phyloP scores from a whole-genome alignment of 64 coral and sea anemone species.

The Cladopsammia gracilis region DNA sequence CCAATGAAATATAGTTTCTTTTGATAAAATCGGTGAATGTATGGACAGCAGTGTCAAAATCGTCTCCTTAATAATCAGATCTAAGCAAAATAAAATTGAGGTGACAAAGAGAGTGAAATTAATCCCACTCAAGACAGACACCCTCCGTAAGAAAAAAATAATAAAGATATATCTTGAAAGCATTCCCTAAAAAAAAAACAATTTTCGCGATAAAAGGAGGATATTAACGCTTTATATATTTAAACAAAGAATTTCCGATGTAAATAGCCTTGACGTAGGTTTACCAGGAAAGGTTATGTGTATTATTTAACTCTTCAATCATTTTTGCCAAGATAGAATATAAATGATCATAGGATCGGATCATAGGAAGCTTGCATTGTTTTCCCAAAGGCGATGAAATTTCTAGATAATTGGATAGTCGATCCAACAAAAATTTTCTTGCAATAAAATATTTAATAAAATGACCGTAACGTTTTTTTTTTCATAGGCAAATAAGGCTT shows the following conservation, averaged over 20 bases:
- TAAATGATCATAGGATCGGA: too few species aligned
- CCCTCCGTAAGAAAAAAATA: neutral
- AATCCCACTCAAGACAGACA: constrained; percentile 4
- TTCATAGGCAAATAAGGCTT: too few species aligned
- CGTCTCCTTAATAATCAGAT: neutral
- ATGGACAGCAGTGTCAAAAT: neutral
- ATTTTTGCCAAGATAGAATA: too few species aligned
- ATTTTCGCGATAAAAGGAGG: neutral
- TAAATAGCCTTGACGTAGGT: too few species aligned
- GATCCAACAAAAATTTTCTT: too few species aligned
- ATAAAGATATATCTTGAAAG: neutral
- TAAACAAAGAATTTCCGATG: neutral
- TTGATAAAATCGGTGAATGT: neutral
- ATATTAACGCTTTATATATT: neutral
- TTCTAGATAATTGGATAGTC: too few species aligned
- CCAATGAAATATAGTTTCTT: neutral
- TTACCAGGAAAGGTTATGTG: too few species aligned
- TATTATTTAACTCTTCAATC: too few species aligned
- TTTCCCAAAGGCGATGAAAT: too few species aligned
- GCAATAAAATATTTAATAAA: too few species aligned
- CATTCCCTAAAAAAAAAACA: neutral
- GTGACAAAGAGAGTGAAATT: neutral
- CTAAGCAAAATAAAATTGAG: constrained; percentile 1
- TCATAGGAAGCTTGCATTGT: too few species aligned
- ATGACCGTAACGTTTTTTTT: too few species aligned